phyloP scores from a whole-genome alignment of 1,140 invertebrate species.

The Coelopa frigida region DNA sequence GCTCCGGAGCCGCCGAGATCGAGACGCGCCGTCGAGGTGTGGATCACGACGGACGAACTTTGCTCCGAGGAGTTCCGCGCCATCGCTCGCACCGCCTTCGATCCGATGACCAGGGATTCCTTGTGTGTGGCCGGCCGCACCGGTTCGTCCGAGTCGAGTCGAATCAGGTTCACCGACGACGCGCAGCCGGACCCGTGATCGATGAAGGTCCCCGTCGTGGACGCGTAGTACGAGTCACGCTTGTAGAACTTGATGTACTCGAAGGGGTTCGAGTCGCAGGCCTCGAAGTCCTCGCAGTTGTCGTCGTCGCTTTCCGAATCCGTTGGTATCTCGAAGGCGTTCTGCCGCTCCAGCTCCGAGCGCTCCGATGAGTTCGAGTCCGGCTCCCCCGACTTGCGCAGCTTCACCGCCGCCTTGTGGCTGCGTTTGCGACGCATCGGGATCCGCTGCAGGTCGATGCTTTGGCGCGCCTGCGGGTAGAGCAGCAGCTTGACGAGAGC shows the following conservation, averaged over 20 bases:
- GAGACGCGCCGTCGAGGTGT: conserved; percentile 47
- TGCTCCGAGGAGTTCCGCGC: conserved; percentile 29
- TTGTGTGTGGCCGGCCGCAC: conserved; percentile 25
- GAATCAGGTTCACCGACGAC: conserved; percentile 39
- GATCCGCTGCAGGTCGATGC: conserved; percentile 45
- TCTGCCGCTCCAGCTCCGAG: conserved; percentile 48
- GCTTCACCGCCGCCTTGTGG: conserved; percentile 47
- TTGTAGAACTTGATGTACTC: conserved; percentile 58
- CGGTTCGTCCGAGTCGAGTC: conserved; percentile 22
- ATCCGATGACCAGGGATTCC: conserved; percentile 38
- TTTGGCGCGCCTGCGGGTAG: conserved; percentile 51
- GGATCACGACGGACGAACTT: conserved; percentile 39
- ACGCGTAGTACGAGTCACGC: conserved; percentile 30
- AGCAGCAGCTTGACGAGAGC: conserved; percentile 66
- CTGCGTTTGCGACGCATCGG: conserved; percentile 49
- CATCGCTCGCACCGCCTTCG: conserved; percentile 30
- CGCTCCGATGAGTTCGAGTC: conserved; percentile 13
- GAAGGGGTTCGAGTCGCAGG: conserved; percentile 53
- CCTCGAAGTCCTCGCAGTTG: conserved; percentile 32
- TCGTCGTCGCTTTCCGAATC: conserved; percentile 36
- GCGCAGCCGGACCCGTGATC: conserved; percentile 32
- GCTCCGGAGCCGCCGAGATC: conserved; percentile 30
- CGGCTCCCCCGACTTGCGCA: conserved; percentile 17
- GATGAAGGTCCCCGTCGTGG: conserved; percentile 45
- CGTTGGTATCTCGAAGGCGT: conserved; percentile 49